phyloP scores from a whole-genome alignment of 2,797 vertebrate genomes.

The Scleropages formosus region DNA sequence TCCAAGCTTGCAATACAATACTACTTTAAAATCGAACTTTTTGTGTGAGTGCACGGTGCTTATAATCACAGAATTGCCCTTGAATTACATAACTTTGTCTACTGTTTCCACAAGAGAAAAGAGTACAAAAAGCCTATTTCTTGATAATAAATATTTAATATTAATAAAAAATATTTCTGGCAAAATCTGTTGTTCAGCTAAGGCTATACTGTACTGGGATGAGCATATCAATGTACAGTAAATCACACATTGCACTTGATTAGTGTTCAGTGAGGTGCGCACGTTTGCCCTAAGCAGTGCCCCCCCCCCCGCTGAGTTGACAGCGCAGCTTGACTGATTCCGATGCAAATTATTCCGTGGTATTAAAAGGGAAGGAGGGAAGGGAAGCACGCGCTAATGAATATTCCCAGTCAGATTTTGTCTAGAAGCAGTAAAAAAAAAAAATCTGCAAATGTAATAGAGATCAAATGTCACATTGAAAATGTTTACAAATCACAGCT shows the following conservation, averaged over 20 bases:
- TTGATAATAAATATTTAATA: too few species aligned
- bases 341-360: not conserved
- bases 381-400: not conserved
- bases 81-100: too few species aligned
- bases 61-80: too few species aligned
- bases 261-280: not conserved
- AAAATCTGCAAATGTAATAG: slow-evolving; percentile 10
- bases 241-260: too few species aligned
- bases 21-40: too few species aligned
- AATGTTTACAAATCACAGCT: not conserved
- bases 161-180: too few species aligned
- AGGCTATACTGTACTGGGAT: not conserved
- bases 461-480: not conserved
- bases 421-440: slow-evolving; percentile 19
- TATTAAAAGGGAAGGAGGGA: not conserved
- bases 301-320: not conserved
- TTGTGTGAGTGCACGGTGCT: too few species aligned
- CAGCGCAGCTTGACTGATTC: not conserved
- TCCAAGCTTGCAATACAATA: too few species aligned
- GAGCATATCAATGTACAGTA: not conserved
- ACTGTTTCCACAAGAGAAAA: too few species aligned
- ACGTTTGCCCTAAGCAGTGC: not conserved
- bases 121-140: too few species aligned
- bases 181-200: not conserved
- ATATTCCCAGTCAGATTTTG: slow-evolving; percentile 15